Conservation (phyloP, 1,140 invertebrate genomes). For the Zaprionus davidi region DNA sequence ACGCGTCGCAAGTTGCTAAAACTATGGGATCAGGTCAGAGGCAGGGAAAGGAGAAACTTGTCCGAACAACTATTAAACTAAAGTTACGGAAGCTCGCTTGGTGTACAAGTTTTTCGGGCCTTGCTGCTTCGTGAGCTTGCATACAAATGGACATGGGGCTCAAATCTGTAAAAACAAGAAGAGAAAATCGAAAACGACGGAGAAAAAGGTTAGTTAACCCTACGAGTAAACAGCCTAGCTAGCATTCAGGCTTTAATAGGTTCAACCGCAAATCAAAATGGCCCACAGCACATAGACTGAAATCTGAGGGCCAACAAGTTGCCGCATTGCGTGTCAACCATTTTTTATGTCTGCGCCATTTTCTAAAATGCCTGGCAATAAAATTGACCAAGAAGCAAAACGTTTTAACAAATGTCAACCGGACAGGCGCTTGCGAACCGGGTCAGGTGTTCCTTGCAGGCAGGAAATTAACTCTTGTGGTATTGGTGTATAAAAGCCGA, state of each 20-base stretch:
- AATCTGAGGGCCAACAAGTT: conserved; percentile 65
- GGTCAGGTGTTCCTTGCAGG: background rate
- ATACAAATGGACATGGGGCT: conserved; percentile 63
- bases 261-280: conserved; percentile 63
- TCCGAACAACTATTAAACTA: conserved; percentile 73
- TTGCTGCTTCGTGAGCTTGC: conserved; percentile 57
- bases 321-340: conserved; percentile 61
- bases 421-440: background rate
- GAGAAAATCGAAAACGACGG: background rate
- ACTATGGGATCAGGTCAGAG: background rate
- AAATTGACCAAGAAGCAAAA: conserved; percentile 35
- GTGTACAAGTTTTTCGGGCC: conserved; percentile 62
- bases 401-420: conserved; percentile 40
- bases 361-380: conserved; percentile 49
- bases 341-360: conserved; percentile 65
- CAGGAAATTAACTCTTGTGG: conserved; percentile 20
- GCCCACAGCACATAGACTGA: conserved; percentile 14
- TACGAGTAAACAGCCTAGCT: conserved; percentile 1
- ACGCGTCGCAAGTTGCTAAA: conserved; percentile 52
- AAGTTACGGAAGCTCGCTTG: conserved; percentile 64
- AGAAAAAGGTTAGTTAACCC: conserved; percentile 2
- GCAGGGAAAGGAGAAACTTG: conserved; percentile 42
- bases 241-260: conserved; percentile 60
- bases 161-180: background rate
- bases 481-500: background rate